phyloP scores from a whole-genome alignment of 1,140 invertebrate genomes.

The Drosophila pandora region DNA sequence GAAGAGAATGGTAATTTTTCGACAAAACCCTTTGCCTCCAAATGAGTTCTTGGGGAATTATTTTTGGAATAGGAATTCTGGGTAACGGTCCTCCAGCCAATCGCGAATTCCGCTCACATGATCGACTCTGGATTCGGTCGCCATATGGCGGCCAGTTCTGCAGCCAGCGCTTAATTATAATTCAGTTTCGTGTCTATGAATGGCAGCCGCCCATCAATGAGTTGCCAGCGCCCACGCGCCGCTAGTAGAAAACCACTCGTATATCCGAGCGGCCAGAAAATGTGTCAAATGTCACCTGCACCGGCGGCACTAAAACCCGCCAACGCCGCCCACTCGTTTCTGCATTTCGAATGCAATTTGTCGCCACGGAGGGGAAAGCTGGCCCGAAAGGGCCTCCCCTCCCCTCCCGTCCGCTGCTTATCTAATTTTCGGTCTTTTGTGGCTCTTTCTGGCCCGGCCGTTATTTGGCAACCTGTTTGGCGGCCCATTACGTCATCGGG shows the following conservation, averaged over 20 bases:
- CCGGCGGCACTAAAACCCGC: conserved; percentile 11
- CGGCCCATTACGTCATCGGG: conserved; percentile 49
- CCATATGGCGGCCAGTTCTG: conserved; percentile 43
- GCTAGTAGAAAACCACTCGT: conserved; percentile 11
- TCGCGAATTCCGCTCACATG: conserved; percentile 36
- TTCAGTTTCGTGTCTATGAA: conserved; percentile 44
- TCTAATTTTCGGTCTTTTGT: conserved; percentile 16
- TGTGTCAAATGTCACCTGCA: conserved; percentile 69
- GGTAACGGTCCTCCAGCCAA: conserved; percentile 11
- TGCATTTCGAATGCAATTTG: conserved; percentile 32
- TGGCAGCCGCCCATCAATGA: conserved; percentile 54
- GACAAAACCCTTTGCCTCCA: not conserved
- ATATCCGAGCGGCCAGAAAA: conserved; percentile 38
- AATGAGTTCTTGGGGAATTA: not conserved
- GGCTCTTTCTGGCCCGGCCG: conserved; percentile 7
- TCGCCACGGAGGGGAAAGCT: not conserved
- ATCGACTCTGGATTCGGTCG: conserved; percentile 19
- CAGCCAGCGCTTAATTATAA: conserved; percentile 23
- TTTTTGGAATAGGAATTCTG: not conserved
- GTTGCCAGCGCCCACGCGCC: conserved; percentile 55
- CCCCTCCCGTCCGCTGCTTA: conserved; percentile 12
- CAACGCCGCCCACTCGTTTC: conserved; percentile 15
- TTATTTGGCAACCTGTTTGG: conserved; percentile 61
- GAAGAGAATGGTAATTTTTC: not conserved
- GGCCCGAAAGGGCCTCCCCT: conserved; percentile 15